phyloP scores from a whole-genome alignment of 1,140 invertebrate genomes.

The Aporrectodea caliginosa region DNA sequence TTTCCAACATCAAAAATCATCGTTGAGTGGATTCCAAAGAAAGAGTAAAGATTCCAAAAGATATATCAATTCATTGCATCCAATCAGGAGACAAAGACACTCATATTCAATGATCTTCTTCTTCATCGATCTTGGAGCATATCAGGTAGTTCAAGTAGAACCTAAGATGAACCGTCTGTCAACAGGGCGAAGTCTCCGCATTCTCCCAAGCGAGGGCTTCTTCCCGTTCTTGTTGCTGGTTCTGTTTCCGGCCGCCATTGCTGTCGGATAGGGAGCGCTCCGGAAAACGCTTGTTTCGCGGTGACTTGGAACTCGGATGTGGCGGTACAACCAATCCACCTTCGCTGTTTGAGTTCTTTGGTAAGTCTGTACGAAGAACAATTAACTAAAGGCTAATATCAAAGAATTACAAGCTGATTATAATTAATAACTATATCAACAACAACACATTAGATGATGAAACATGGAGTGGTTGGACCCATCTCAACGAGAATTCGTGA shows the following conservation, averaged over 20 bases:
- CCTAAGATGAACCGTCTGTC: background rate
- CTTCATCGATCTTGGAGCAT: background rate
- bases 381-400: background rate
- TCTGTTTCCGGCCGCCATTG: background rate
- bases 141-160: background rate
- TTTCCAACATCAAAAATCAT: background rate
- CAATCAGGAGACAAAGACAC: too few relatives aligned
- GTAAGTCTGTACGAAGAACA: too few relatives aligned
- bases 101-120: background rate
- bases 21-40: too few relatives aligned
- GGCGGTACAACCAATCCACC: background rate
- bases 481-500: too few relatives aligned
- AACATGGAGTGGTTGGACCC: too few relatives aligned
- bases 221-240: background rate
- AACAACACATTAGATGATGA: background rate
- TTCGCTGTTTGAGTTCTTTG: background rate
- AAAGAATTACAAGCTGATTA: background rate
- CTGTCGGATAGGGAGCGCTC: background rate
- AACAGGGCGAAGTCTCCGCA: background rate
- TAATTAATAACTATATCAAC: background rate
- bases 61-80: too few relatives aligned
- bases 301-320: background rate
- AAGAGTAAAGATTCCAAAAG: too few relatives aligned
- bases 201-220: background rate
- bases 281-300: background rate